Evolutionary conservation across 2,797 vertebrate genomes (phyloP).

Genomic region (Xenopus petersii): DNA sequence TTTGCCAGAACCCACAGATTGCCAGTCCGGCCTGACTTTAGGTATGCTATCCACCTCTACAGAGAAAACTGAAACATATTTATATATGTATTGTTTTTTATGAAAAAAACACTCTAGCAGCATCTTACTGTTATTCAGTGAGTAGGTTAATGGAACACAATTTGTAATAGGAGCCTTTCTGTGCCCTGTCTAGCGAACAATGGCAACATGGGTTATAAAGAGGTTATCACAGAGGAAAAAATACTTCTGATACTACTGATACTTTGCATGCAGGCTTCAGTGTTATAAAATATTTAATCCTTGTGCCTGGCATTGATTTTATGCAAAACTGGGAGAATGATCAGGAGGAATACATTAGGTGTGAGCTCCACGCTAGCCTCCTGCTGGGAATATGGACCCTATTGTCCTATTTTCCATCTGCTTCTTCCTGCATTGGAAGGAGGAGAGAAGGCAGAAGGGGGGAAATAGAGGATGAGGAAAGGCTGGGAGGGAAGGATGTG

Average conservation of each 20-base stretch:
- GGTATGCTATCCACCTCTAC: no score
- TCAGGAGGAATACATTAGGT: constrained; percentile 47
- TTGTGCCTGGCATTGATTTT: constrained; percentile 47
- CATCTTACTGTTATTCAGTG: not conserved
- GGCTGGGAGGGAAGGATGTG: constrained; percentile 16
- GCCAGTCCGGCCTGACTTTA: no score
- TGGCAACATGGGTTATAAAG: constrained; percentile 10
- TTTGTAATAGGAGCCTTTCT: not conserved
- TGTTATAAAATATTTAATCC: constrained; percentile 48
- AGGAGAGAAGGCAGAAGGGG: constrained; percentile 8
- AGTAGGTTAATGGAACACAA: not conserved
- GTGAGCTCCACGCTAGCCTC: constrained; percentile 11
- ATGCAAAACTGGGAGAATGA: constrained; percentile 43
- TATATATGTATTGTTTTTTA: not conserved
- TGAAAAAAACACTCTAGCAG: no score
- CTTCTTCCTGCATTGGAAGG: constrained; percentile 40
- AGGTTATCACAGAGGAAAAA: constrained; percentile 22
- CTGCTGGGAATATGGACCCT: constrained; percentile 37
- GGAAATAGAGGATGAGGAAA: constrained; percentile 18
- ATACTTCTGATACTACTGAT: constrained; percentile 24
- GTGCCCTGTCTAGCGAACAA: not conserved
- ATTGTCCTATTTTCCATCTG: constrained; percentile 51
- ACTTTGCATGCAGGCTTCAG: constrained; percentile 14
- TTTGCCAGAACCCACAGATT: no score
- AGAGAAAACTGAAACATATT: no score